phyloP scores from a whole-genome alignment of 2,797 vertebrate species.

The Phylloscopus collybita region DNA sequence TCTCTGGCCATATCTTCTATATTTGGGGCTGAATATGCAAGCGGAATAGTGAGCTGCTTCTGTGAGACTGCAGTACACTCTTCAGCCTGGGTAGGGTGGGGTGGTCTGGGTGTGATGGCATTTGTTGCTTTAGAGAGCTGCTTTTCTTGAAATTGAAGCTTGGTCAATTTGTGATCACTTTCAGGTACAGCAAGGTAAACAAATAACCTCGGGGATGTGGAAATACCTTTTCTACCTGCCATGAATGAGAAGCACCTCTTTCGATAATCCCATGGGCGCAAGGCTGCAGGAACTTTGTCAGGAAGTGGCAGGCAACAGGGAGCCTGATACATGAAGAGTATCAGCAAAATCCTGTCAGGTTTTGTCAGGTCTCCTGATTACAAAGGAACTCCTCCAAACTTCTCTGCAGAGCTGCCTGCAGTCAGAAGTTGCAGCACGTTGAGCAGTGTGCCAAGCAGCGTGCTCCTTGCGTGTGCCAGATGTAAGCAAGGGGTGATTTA shows the following conservation, averaged over 20 bases:
- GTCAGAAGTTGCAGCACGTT: background rate
- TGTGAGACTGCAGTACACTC: background rate
- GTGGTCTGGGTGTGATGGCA: fast-evolving
- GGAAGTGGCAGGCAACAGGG: background rate
- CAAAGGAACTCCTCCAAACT: background rate
- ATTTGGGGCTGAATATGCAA: background rate
- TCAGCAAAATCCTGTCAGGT: background rate
- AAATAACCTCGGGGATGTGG: background rate
- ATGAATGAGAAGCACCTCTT: background rate
- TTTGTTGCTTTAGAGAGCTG: background rate
- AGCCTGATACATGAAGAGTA: background rate
- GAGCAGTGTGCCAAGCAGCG: background rate
- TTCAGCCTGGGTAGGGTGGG: background rate
- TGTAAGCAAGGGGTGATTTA: constrained; percentile 2
- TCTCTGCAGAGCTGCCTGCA: background rate
- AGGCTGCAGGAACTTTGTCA: background rate
- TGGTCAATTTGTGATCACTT: background rate
- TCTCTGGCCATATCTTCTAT: background rate
- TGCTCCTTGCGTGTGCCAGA: background rate
- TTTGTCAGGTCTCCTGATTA: background rate
- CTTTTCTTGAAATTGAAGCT: background rate
- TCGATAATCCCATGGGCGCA: background rate
- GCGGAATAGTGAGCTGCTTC: background rate
- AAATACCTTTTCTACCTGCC: background rate
- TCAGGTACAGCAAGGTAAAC: background rate